These are phyloP conservation scores for Sciurus carolinensis DNA, from an alignment of 2,797 vertebrate genomes.

Conservation along the genomic window DNA sequence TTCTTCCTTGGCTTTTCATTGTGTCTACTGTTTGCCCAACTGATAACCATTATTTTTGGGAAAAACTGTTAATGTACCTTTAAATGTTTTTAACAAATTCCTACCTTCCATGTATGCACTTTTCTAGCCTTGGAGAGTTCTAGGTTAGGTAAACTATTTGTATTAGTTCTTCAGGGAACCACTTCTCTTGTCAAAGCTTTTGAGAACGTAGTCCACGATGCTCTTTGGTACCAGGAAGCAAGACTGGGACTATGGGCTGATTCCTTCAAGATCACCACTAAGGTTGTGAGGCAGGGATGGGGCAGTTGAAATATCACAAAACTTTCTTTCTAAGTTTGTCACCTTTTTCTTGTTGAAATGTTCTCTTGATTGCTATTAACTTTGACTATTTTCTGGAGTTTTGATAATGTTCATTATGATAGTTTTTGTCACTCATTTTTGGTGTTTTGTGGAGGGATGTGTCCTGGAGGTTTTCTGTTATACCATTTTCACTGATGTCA, in stretches of 20 bases:
- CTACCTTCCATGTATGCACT: not conserved
- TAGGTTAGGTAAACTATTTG: not conserved
- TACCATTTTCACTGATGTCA: slow-evolving; percentile 15
- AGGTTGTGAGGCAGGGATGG: not conserved
- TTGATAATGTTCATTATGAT: not conserved
- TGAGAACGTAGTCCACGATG: not conserved
- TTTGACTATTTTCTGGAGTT: not conserved
- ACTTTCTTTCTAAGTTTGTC: not conserved
- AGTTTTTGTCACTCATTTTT: not conserved
- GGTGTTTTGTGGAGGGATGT: not conserved
- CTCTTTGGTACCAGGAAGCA: not conserved
- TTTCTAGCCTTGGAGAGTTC: not conserved
- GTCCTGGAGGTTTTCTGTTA: not conserved
- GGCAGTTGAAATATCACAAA: not conserved
- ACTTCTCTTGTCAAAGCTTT: slow-evolving; percentile 6
- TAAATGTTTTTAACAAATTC: slow-evolving; percentile 15
- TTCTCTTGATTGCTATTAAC: slow-evolving; percentile 24
- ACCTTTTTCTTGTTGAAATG: not conserved
- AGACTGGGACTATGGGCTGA: not conserved
- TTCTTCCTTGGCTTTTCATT: not conserved
- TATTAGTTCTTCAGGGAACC: not conserved
- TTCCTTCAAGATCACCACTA: not conserved
- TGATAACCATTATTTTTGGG: not conserved
- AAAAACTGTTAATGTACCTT: slow-evolving; percentile 7
- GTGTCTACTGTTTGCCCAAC: not conserved